Conservation (phyloP, 1,140 invertebrate species). For the Hetaerina americana region DNA sequence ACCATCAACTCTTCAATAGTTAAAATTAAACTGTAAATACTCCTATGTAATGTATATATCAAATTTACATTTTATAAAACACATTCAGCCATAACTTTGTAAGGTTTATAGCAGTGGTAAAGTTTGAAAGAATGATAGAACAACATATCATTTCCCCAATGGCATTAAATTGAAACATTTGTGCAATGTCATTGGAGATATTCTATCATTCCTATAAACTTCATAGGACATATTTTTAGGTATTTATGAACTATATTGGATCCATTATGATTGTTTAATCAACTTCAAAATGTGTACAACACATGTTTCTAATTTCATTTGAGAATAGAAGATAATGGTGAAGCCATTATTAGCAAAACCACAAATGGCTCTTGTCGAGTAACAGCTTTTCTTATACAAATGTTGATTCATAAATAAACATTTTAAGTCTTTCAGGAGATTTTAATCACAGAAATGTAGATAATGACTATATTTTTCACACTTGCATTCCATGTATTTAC, state of each 20-base stretch:
- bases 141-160: no score
- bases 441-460: not conserved
- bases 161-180: no score
- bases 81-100: no score
- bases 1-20: not conserved
- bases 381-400: not conserved
- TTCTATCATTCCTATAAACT: not conserved
- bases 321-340: not conserved
- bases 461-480: not conserved
- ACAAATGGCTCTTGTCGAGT: not conserved
- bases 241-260: not conserved
- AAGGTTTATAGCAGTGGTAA: no score
- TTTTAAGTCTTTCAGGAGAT: not conserved
- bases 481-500: not conserved
- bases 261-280: not conserved
- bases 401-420: slow-evolving; percentile 1
- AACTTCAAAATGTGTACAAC: not conserved
- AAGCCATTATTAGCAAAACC: not conserved
- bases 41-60: no score
- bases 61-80: no score
- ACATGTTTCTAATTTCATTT: not conserved
- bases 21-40: no score
- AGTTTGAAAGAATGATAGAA: no score
- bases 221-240: not conserved
- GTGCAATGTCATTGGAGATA: no score